Percentiles rank a stretch among this genome's conserved stretches.
These are phyloP conservation scores for Dryomyza anilis DNA, from an alignment of 2,888 invertebrate species.

Conservation along the genomic window DNA sequence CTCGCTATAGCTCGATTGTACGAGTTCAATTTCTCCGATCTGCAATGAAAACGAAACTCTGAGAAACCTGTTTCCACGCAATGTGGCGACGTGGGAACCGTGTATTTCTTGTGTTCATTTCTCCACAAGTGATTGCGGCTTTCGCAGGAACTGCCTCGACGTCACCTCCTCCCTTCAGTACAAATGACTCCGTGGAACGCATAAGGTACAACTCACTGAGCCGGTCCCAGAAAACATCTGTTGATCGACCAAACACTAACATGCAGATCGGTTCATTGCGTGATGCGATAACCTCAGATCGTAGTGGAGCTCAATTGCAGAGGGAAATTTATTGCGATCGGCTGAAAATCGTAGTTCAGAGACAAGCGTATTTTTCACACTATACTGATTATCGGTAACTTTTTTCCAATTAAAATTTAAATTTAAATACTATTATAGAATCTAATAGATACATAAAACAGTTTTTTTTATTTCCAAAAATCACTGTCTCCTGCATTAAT, in stretches of 20 bases:
- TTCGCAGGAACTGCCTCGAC: slow-evolving; percentile 5
- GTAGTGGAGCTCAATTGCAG: background rate
- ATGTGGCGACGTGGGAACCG: background rate
- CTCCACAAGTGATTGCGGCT: background rate
- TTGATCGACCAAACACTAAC: background rate
- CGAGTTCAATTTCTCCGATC: no score
- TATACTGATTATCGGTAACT: no score
- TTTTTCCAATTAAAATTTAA: no score
- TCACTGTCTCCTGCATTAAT: no score
- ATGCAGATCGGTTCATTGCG: slow-evolving; percentile 1
- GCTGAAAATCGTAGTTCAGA: background rate
- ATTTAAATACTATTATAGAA: no score
- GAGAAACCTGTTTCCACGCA: slow-evolving; percentile 10
- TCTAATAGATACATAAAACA: no score
- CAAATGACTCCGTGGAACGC: no score
- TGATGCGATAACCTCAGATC: background rate
- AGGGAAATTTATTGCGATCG: background rate
- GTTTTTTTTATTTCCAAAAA: no score
- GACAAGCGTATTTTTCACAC: no score
- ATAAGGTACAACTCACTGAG: no score
- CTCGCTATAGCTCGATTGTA: no score
- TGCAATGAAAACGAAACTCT: slow-evolving; percentile 13
- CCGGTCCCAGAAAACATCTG: no score
- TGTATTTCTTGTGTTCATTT: background rate
- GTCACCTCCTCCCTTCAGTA: background rate